Evolutionary conservation across 1,140 invertebrate species (phyloP).

Genomic region (Drosophila repletoides): DNA sequence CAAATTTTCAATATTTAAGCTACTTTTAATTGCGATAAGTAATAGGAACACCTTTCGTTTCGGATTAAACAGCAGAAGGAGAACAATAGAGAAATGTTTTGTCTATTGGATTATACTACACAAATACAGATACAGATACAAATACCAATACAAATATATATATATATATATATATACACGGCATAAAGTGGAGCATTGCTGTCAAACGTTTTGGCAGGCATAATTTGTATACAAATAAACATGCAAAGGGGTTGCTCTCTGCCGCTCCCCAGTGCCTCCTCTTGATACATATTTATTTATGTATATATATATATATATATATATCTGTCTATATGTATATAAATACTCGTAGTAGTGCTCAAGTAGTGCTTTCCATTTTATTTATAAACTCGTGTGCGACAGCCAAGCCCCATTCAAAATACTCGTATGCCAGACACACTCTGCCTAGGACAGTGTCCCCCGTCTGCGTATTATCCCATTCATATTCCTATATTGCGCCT

Average conservation of each 20-base stretch:
- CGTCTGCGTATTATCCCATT: constrained; percentile 11
- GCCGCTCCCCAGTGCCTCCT: not conserved
- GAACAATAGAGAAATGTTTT: too few species aligned
- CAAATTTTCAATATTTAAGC: constrained; percentile 58
- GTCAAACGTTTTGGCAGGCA: constrained; percentile 47
- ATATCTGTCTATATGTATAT: not conserved
- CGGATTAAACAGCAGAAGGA: constrained; percentile 53
- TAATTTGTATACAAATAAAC: constrained; percentile 49
- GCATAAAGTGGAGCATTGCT: constrained; percentile 52
- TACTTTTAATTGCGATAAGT: constrained; percentile 62
- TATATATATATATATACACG: not conserved
- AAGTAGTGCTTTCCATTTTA: constrained; percentile 64
- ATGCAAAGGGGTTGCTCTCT: not conserved
- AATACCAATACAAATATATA: not conserved
- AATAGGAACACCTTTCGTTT: constrained; percentile 56
- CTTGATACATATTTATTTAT: too few species aligned
- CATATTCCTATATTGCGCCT: not conserved
- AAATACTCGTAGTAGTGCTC: constrained; percentile 29
- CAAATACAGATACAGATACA: not conserved
- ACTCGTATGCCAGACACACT: constrained; percentile 42
- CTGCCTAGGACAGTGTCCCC: constrained; percentile 19
- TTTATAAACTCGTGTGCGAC: constrained; percentile 60
- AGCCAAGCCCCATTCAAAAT: constrained; percentile 50
- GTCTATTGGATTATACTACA: constrained; percentile 15
- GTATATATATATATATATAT: not conserved